Base-by-base conservation (phyloP, 2,888 invertebrate genomes). In the Agrotis segetum region DNA sequence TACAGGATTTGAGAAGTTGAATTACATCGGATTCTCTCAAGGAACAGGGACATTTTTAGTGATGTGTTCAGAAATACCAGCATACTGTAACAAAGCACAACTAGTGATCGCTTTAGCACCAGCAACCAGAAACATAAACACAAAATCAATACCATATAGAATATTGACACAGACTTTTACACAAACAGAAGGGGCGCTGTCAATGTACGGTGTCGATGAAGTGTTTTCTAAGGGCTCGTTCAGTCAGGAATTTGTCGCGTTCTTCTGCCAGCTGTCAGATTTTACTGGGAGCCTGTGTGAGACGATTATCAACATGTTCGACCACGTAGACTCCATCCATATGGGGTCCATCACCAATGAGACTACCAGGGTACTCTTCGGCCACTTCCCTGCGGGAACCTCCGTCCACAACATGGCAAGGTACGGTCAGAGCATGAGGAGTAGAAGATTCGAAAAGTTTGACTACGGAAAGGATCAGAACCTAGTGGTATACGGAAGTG, bases 51-150 rank as follows among this genome's bases (percentile, higher is more conserved):
- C 77, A 0, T 82, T 80, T 49, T 97, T 96, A 87, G 96, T 97
- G 0, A 97, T 97, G 97, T 96, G 97, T 63, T 97, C 97, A 0
- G 96, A 97, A 81, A 91, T 92, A 61, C 97, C 98, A 0, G 97
- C 96, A 21, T 97, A 97, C 80, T 97, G 97, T 90, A 89, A 95
- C 0, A 98, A 97, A 90, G 96, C 97, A 1, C 92, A 96, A 7
- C 89, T 97, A 0, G 95, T 97, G 90, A 96, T 97, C 71, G 96
- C 96, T 1, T 83, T 98, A 67, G 98, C 97, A 0, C 98, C 98
- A 0, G 97, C 98, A 0, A 62, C 92, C 0, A 90, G 94, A 9
- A 92, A 96, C 91, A 88, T 94, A 62, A 86, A 96, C 86, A 87
- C 97, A 81, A 92, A 92, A 72, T 97, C 96, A 77, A 97, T 97